Evolutionary conservation across 2,113 vertebrate genomes (phyloP).

Genomic region (Entomyzon cyanotis): DNA sequence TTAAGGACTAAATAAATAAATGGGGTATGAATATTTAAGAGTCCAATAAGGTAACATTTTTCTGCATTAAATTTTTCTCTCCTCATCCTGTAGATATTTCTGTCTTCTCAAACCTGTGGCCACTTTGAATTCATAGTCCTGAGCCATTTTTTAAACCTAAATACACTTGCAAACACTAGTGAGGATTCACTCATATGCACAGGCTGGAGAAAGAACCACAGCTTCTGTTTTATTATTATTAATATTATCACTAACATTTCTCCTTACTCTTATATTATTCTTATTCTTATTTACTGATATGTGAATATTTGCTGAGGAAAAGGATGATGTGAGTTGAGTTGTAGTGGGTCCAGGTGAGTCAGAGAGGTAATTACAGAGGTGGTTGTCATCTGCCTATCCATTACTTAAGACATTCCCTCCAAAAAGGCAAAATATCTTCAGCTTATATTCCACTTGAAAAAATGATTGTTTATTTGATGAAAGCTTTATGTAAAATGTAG

Average conservation of each 20-base stretch:
- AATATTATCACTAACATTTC: neutral
- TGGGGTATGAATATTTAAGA: neutral
- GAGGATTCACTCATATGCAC: neutral
- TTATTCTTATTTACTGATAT: neutral
- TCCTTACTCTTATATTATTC: neutral
- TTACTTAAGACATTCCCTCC: neutral
- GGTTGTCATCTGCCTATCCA: neutral
- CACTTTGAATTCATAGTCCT: neutral
- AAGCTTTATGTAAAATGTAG: neutral
- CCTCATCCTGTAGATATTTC: neutral
- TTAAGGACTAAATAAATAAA: neutral
- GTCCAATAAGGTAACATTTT: neutral
- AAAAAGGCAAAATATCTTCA: neutral
- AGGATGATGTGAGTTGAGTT: neutral
- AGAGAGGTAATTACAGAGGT: neutral
- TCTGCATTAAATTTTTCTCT: neutral
- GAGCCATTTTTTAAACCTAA: neutral
- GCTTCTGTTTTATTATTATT: neutral
- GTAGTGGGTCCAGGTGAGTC: neutral
- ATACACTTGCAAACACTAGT: neutral
- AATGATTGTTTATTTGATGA: neutral
- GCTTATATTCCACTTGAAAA: neutral
- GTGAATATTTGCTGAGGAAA: neutral
- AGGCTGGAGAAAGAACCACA: neutral
- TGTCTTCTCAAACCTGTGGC: neutral